These are phyloP conservation scores for Euproctis similis DNA, from an alignment of 2,888 invertebrate genomes.

Conservation along the genomic window DNA sequence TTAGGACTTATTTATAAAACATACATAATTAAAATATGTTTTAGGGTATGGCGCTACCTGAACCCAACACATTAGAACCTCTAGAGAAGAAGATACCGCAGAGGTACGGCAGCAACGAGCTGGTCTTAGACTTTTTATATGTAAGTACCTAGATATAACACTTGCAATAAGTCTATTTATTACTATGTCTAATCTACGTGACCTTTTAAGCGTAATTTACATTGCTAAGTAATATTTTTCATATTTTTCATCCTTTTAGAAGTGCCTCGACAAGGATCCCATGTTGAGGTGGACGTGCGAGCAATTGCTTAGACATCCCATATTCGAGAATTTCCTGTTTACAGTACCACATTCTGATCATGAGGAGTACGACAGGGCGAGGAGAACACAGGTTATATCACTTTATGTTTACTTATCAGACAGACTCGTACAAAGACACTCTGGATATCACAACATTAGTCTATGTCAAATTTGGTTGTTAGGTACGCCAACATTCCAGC, in stretches of 20 bases:
- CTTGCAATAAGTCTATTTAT: too few species aligned
- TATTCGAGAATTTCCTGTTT: slow-evolving; percentile 92
- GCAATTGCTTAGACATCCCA: slow-evolving; percentile 90
- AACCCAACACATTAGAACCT: slow-evolving; percentile 89
- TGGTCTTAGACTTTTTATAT: slow-evolving; percentile 89
- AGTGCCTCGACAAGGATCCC: slow-evolving; percentile 97
- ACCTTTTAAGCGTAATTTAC: too few species aligned
- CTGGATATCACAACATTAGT: too few species aligned
- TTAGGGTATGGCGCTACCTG: slow-evolving; percentile 93
- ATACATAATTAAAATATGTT: slow-evolving; percentile 67
- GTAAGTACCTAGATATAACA: slow-evolving; percentile 60
- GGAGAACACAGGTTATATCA: slow-evolving; percentile 66
- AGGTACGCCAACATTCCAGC: too few species aligned
- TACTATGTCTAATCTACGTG: too few species aligned
- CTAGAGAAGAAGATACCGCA: slow-evolving; percentile 91
- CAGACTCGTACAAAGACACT: too few species aligned
- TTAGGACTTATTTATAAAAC: too few species aligned
- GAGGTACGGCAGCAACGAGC: slow-evolving; percentile 78
- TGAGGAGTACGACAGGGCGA: slow-evolving; percentile 71
- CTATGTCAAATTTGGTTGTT: too few species aligned
- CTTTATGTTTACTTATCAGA: too few species aligned
- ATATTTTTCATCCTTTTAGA: slow-evolving; percentile 70
- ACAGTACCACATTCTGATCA: slow-evolving; percentile 84
- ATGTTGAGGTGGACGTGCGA: slow-evolving; percentile 93
- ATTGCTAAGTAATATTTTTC: too few species aligned